phyloP scores from a whole-genome alignment of 2,888 invertebrate species.

The Trimorus sp. region DNA sequence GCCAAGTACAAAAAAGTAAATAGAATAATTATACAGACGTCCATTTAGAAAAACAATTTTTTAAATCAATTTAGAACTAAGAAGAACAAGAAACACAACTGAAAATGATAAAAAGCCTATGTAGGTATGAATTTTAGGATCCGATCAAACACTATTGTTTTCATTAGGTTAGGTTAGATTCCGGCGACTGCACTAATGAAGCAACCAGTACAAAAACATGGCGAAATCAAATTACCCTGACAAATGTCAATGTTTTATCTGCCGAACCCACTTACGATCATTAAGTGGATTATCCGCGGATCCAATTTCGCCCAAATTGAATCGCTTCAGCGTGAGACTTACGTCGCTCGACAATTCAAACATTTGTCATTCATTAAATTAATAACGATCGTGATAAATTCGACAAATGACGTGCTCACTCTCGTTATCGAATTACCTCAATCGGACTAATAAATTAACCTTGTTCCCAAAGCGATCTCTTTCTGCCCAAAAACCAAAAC shows the following conservation, averaged over 20 bases:
- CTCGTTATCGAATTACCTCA: neutral
- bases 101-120: no score
- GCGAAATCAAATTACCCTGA: slow-evolving; percentile 26
- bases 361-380: slow-evolving; percentile 30
- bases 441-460: no score
- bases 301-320: slow-evolving; percentile 27
- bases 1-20: no score
- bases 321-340: slow-evolving; percentile 19
- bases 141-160: no score
- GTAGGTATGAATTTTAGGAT: no score
- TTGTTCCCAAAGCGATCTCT: no score
- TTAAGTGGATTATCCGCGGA: slow-evolving; percentile 30
- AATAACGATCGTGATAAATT: slow-evolving; percentile 21
- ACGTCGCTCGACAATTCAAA: slow-evolving; percentile 24
- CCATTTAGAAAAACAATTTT: no score
- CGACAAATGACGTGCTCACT: neutral
- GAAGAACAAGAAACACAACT: no score
- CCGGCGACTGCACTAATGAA: neutral
- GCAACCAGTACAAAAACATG: slow-evolving; percentile 1
- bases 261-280: slow-evolving; percentile 9
- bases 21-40: no score
- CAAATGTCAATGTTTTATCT: slow-evolving; percentile 34
- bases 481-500: no score
- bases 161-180: no score
- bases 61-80: no score